These are phyloP conservation scores for Pinctada fucata DNA, from an alignment of 2,888 invertebrate genomes.

Conservation along the genomic window DNA sequence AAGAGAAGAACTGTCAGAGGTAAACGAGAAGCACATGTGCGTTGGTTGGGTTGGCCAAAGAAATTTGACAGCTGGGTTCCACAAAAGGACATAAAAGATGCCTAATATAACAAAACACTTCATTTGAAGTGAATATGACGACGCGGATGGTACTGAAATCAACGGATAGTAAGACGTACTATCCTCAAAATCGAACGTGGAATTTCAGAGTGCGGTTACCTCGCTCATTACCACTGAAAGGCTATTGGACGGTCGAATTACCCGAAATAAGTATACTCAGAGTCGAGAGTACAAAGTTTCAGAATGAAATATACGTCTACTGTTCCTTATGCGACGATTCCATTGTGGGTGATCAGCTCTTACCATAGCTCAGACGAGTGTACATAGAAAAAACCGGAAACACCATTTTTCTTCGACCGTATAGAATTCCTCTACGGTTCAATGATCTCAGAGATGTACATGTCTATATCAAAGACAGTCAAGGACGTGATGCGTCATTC, in stretches of 20 bases:
- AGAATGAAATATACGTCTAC: no score
- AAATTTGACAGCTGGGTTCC: no score
- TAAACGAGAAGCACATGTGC: no score
- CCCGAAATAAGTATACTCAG: conserved; percentile 14
- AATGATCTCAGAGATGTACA: no score
- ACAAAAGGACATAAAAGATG: conserved; percentile 5
- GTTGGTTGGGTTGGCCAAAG: no score
- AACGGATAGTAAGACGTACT: background rate
- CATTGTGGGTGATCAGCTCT: conserved; percentile 2
- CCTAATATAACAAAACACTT: background rate
- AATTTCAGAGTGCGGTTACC: background rate
- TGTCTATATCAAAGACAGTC: no score
- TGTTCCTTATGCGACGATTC: no score
- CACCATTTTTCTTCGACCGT: conserved; percentile 11
- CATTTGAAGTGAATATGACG: conserved; percentile 10
- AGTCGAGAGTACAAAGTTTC: no score
- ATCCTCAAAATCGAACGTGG: background rate
- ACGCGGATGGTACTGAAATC: conserved; percentile 24
- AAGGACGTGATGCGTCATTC: no score
- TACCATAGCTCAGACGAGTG: conserved; percentile 30
- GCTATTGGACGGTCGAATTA: conserved; percentile 27
- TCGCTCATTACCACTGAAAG: background rate
- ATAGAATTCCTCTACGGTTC: no score
- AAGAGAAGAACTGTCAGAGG: no score
- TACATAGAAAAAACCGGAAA: conserved; percentile 15